Percentiles rank a stretch among this genome's conserved stretches.
phyloP scores from a whole-genome alignment of 1,140 invertebrate species.

The Onthophagus taurus region DNA sequence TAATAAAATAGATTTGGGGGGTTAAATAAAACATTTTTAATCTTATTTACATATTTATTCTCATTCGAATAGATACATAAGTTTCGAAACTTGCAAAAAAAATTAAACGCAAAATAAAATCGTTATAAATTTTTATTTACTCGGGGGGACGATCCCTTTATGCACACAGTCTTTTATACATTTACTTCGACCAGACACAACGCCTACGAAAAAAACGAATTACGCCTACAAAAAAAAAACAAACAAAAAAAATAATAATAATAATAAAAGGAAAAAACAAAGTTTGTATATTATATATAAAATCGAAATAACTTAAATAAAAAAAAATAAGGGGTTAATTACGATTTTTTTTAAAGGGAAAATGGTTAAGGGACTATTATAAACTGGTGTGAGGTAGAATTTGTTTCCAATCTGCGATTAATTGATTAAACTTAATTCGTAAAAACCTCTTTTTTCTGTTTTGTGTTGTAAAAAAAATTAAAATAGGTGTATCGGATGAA shows the following conservation, averaged over 20 bases:
- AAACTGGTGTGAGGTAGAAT: constrained; percentile 18
- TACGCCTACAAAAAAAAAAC: constrained; percentile 1
- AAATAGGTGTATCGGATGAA: constrained; percentile 9
- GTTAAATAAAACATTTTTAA: constrained; percentile 14
- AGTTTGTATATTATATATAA: no score
- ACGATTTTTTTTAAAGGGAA: constrained; percentile 7
- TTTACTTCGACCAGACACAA: constrained; percentile 18
- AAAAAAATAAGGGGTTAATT: neutral
- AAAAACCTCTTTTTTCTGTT: no score
- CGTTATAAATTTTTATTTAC: no score
- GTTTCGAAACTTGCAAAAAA: constrained; percentile 17
- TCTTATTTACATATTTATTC: constrained; percentile 19
- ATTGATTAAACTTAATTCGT: no score
- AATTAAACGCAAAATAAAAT: constrained; percentile 16
- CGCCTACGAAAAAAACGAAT: constrained; percentile 14
- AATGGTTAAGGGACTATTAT: no score
- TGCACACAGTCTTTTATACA: constrained; percentile 19
- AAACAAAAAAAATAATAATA: constrained; percentile 2
- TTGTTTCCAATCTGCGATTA: constrained; percentile 19
- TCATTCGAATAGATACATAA: constrained; percentile 20
- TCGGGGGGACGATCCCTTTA: constrained; percentile 3
- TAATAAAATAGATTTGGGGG: no score
- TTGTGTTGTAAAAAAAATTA: no score
- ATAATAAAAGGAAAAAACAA: constrained; percentile 6
- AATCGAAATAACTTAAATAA: constrained; percentile 13